These are phyloP conservation scores for Conus ventricosus DNA, from an alignment of 1,140 invertebrate genomes.

Conservation along the genomic window DNA sequence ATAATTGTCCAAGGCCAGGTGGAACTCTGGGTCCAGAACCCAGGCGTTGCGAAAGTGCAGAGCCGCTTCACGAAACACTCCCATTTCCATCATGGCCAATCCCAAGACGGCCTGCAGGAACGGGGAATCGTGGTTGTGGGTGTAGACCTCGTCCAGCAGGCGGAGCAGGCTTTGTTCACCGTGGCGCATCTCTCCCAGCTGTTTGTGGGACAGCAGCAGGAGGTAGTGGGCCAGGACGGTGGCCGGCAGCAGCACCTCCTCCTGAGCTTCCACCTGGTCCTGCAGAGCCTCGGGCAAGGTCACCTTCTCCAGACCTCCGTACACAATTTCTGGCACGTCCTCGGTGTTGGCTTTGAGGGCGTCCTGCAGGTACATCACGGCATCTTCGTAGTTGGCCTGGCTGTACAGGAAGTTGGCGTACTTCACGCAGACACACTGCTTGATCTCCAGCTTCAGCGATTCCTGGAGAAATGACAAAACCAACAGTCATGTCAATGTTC, in stretches of 20 bases:
- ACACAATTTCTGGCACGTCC: constrained; percentile 57
- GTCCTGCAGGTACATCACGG: constrained; percentile 62
- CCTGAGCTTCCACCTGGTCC: constrained; percentile 69
- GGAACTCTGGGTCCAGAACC: constrained; percentile 63
- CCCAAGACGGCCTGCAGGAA: constrained; percentile 67
- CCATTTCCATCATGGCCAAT: constrained; percentile 69
- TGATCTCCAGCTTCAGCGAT: constrained; percentile 63
- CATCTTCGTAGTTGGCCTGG: constrained; percentile 68
- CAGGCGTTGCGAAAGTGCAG: constrained; percentile 61
- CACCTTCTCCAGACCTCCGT: constrained; percentile 68
- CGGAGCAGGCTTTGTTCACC: constrained; percentile 60
- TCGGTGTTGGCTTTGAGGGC: constrained; percentile 55
- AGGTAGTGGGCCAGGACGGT: constrained; percentile 63
- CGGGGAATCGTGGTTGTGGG: constrained; percentile 61
- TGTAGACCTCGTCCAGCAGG: constrained; percentile 63
- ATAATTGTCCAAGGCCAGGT: constrained; percentile 67
- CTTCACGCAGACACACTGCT: constrained; percentile 66
- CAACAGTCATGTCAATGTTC: constrained; percentile 39
- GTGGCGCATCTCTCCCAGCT: constrained; percentile 52
- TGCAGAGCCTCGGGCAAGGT: constrained; percentile 69
- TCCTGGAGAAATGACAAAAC: constrained; percentile 62
- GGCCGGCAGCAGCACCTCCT: constrained; percentile 67
- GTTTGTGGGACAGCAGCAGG: constrained; percentile 63
- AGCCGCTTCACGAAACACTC: constrained; percentile 66
- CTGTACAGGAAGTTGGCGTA: constrained; percentile 71